phyloP scores from a whole-genome alignment of 2,113 vertebrate species.

The Neogale vison region DNA sequence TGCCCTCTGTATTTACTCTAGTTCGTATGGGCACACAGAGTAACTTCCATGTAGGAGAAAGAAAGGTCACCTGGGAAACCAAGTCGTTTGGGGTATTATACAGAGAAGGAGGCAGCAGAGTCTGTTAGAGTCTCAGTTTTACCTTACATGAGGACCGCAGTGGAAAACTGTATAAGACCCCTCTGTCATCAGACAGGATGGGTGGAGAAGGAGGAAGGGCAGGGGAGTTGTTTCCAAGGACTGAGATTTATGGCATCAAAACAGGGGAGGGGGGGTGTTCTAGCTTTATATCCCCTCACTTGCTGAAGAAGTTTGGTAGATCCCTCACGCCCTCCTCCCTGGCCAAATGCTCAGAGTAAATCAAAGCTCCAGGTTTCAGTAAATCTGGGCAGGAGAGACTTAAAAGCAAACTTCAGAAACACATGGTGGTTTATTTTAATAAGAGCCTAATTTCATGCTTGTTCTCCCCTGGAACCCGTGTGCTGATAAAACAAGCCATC shows the following conservation, averaged over 20 bases:
- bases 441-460: background rate
- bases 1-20: background rate
- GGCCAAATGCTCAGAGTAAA: background rate
- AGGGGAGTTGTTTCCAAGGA: background rate
- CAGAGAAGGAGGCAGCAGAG: background rate
- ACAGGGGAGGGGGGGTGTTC: rapidly evolving
- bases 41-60: background rate
- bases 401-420: background rate
- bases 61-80: background rate
- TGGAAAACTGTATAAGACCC: background rate
- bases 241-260: background rate
- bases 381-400: background rate
- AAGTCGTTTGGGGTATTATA: background rate
- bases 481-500: background rate
- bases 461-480: rapidly evolving
- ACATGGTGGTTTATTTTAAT: background rate
- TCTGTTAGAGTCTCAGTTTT: background rate
- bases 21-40: background rate
- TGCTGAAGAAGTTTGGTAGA: background rate
- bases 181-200: rapidly evolving
- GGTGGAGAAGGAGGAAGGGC: background rate
- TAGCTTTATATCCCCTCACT: background rate
- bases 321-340: background rate
- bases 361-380: background rate
- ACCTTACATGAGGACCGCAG: background rate